Evolutionary conservation across 2,888 invertebrate genomes (phyloP).

Genomic region (Sarcophaga carnaria): DNA sequence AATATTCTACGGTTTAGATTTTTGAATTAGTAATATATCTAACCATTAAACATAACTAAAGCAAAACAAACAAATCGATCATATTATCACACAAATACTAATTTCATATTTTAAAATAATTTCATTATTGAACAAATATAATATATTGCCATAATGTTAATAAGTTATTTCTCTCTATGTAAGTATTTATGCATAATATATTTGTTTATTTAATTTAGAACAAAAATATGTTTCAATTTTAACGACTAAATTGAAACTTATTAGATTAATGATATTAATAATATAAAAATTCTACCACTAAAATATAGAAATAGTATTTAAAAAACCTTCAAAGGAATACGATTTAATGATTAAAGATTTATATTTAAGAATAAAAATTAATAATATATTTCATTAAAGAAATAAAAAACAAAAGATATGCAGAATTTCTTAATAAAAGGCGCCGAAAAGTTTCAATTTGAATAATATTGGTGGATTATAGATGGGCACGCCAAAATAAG

Average conservation of each 20-base stretch:
- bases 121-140: constrained; percentile 40
- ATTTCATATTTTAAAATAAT: constrained; percentile 16
- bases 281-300: constrained; percentile 40
- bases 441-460: no score
- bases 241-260: constrained; percentile 33
- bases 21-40: constrained; percentile 29
- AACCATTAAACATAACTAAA: constrained; percentile 53
- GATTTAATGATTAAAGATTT: constrained; percentile 62
- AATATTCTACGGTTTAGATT: constrained; percentile 21
- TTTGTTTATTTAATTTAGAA: constrained; percentile 50
- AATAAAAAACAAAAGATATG: constrained; percentile 53
- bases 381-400: constrained; percentile 67
- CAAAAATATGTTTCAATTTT: constrained; percentile 41
- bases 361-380: constrained; percentile 61
- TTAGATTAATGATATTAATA: constrained; percentile 58
- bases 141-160: constrained; percentile 36
- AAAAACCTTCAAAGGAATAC: constrained; percentile 54
- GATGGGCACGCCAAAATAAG: no score
- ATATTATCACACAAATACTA: neutral
- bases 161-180: constrained; percentile 40
- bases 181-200: constrained; percentile 24
- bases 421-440: no score
- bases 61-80: constrained; percentile 63
- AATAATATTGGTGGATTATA: no score
- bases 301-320: constrained; percentile 37